Conservation (phyloP, 2,888 invertebrate species). For the Phortica magna region DNA sequence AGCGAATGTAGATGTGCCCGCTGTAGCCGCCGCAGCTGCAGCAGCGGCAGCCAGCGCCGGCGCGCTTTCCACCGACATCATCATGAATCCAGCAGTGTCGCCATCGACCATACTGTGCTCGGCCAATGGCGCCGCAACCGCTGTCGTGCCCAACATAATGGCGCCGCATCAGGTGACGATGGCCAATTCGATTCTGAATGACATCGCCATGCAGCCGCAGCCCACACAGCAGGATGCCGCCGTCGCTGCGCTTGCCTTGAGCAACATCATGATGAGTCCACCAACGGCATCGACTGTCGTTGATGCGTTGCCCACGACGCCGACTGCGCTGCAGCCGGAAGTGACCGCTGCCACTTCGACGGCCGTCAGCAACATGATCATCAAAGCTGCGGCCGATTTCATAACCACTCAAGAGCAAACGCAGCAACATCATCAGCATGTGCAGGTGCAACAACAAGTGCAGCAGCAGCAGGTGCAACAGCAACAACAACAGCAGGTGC, state of each 20-base stretch:
- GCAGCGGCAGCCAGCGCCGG: constrained; percentile 47
- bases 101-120: constrained; percentile 81
- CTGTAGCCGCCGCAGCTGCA: constrained; percentile 45
- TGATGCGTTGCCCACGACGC: constrained; percentile 62
- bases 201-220: constrained; percentile 74
- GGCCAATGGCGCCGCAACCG: constrained; percentile 72
- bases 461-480: constrained; percentile 66
- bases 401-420: constrained; percentile 83
- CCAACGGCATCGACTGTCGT: constrained; percentile 59
- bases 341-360: constrained; percentile 74
- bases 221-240: constrained; percentile 74
- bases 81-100: constrained; percentile 82
- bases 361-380: constrained; percentile 84
- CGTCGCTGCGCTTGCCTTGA: constrained; percentile 74
- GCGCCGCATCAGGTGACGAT: constrained; percentile 76
- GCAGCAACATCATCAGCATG: constrained; percentile 79
- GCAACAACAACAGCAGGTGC: constrained; percentile 74
- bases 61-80: constrained; percentile 79
- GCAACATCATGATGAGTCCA: constrained; percentile 76
- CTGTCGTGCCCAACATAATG: constrained; percentile 73
- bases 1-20: constrained; percentile 48
- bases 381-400: constrained; percentile 86
- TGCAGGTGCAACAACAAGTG: constrained; percentile 55
- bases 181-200: constrained; percentile 75
- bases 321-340: constrained; percentile 67